Percentiles rank a stretch among this genome's conserved stretches.
Conservation (phyloP, 1,140 invertebrate species). For the Drosophila hydei region DNA sequence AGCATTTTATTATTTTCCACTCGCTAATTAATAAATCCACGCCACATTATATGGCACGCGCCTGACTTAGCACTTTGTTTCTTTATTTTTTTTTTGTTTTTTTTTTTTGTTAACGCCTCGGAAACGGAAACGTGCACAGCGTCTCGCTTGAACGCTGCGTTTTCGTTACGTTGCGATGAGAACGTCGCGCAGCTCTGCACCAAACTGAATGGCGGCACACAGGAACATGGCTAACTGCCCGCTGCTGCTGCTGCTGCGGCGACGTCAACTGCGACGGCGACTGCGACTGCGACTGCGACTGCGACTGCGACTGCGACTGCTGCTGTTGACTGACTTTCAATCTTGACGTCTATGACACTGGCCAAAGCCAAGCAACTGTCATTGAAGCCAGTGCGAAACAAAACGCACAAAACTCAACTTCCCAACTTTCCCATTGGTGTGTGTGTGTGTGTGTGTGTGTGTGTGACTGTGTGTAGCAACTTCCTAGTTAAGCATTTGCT, state of each 20-base stretch:
- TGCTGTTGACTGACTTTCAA: conserved; percentile 40
- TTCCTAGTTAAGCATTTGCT: conserved; percentile 31
- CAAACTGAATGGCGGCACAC: conserved; percentile 53
- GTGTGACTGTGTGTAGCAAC: conserved; percentile 6
- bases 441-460: background rate
- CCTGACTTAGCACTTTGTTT: background rate
- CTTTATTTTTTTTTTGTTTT: conserved; percentile 4
- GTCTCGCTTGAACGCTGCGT: conserved; percentile 4
- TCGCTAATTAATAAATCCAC: conserved; percentile 40
- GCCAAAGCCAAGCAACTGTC: conserved; percentile 28
- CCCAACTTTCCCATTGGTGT: conserved; percentile 17
- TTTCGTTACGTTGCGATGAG: conserved; percentile 33
- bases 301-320: background rate
- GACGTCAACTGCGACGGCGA: conserved; percentile 16
- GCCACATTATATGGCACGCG: background rate
- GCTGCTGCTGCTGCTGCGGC: conserved; percentile 12
- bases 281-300: conserved; percentile 17
- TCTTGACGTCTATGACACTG: conserved; percentile 38
- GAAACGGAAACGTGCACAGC: conserved; percentile 32
- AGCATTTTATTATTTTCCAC: conserved; percentile 1
- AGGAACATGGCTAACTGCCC: conserved; percentile 39
- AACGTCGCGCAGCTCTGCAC: conserved; percentile 65
- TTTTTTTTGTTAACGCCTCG: conserved; percentile 32
- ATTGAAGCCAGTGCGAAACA: conserved; percentile 16
- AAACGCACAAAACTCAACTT: conserved; percentile 18